Conservation (phyloP, 2,888 invertebrate genomes). For the Hemicrepidius hirtus region DNA sequence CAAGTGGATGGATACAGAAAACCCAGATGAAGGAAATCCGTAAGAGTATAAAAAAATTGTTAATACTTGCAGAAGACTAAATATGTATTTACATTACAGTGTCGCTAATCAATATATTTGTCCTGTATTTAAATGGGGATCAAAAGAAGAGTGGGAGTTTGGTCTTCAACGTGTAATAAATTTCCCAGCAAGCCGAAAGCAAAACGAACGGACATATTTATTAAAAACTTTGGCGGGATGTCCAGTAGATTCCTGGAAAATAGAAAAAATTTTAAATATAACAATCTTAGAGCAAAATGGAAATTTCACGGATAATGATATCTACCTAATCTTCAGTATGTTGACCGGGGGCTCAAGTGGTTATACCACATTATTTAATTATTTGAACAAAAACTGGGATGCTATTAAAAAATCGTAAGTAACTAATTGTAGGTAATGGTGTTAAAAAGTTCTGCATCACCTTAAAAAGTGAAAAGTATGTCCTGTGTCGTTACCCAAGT, state of each 20-base stretch:
- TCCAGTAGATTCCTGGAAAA: constrained; percentile 82
- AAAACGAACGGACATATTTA: constrained; percentile 85
- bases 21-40: constrained; percentile 88
- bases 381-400: constrained; percentile 83
- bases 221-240: constrained; percentile 87
- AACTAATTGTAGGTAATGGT: too few relatives aligned
- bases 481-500: too few relatives aligned
- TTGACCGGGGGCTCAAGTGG: constrained; percentile 82
- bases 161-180: constrained; percentile 85
- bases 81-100: constrained; percentile 70
- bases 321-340: constrained; percentile 85
- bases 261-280: constrained; percentile 79
- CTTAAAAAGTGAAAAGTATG: too few relatives aligned
- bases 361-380: constrained; percentile 82
- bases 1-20: constrained; percentile 84
- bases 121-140: constrained; percentile 89
- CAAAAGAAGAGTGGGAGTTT: constrained; percentile 87
- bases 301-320: constrained; percentile 85
- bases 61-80: not conserved
- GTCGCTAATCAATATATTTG: constrained; percentile 85
- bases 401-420: constrained; percentile 79
- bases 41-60: constrained; percentile 72
- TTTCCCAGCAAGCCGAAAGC: constrained; percentile 82
- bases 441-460: too few relatives aligned
- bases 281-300: constrained; percentile 81